Conservation (phyloP, 2,888 invertebrate genomes). For the Agrochola litura region DNA sequence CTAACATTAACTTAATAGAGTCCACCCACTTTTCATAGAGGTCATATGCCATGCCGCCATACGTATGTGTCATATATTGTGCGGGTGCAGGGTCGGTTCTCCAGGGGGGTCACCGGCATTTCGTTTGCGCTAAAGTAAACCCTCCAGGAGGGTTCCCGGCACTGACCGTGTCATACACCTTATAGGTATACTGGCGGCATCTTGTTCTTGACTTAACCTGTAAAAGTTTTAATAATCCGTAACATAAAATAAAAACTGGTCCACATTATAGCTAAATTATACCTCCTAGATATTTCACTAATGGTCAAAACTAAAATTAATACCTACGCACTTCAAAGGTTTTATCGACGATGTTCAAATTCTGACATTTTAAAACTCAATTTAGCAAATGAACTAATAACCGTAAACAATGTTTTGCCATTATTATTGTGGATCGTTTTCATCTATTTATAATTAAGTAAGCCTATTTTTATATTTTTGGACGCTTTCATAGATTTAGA, state of each 20-base stretch:
- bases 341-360: conserved; percentile 20
- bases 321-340: conserved; percentile 12
- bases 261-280: conserved; percentile 15
- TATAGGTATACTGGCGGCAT: no score
- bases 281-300: conserved; percentile 5
- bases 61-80: no score
- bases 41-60: no score
- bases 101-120: no score
- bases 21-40: no score
- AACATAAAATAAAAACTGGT: background rate
- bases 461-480: conserved; percentile 75
- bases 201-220: no score
- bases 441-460: conserved; percentile 82
- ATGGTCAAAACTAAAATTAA: conserved; percentile 22
- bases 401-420: conserved; percentile 70
- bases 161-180: no score
- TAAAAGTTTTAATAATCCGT: background rate
- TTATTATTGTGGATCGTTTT: conserved; percentile 68
- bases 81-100: no score
- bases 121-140: no score
- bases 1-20: no score
- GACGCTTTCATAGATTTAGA: conserved; percentile 75
- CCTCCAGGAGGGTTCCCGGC: no score
- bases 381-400: conserved; percentile 61
- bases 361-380: conserved; percentile 53